Evolutionary conservation across 1,140 invertebrate genomes (phyloP), one percentile per base, ranked within the genome.

Genomic region (Cydia fagiglandana): DNA sequence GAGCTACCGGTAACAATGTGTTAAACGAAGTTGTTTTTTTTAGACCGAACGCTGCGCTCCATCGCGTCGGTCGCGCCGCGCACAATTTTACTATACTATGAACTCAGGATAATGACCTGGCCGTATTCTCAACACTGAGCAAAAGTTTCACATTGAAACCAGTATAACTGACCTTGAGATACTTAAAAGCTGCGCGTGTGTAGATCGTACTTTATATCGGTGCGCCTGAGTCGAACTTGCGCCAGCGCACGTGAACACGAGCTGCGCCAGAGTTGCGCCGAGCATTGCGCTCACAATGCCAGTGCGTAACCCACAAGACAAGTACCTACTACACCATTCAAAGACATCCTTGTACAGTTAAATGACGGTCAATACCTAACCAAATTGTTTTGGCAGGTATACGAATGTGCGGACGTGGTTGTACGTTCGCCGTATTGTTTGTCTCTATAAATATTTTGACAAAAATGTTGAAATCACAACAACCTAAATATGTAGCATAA

Each of bases 71-170:
- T 68, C 64, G 64, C 30, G 66, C 34, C 5, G 15, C 66, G 30
- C 45, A 70, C 66, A 17, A 70, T 70, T 70, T 70, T 70, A 70
- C 66, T 70, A 70, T 70, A 70, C 66, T 70, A 70, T 70, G 66
- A 70, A 38, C 66, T 38, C 66, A 70, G 66, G 66, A 70, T 70
- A 70, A 70, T 70, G 66, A 70, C 66, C 66, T 61, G 56, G n/a
- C 56, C 20, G 2, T 24, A 24, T 61, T 61, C 56, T n/a, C 20
- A 61, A 12, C n/a, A 56, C 2, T 56, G 53, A 10, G 56, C 20
- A 61, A 17, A 24, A 24, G 56, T 24, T 24, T 61, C 7, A 53
- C 6, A 24, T n/a, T 9, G 4, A 53, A 24, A 61, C 53, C 53
- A 56, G 53, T 17, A 56, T 56, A 56, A 56, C 53, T 53, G 50